Evolutionary conservation across 2,888 invertebrate species (phyloP).

Genomic region (Leptogaster cylindrica): DNA sequence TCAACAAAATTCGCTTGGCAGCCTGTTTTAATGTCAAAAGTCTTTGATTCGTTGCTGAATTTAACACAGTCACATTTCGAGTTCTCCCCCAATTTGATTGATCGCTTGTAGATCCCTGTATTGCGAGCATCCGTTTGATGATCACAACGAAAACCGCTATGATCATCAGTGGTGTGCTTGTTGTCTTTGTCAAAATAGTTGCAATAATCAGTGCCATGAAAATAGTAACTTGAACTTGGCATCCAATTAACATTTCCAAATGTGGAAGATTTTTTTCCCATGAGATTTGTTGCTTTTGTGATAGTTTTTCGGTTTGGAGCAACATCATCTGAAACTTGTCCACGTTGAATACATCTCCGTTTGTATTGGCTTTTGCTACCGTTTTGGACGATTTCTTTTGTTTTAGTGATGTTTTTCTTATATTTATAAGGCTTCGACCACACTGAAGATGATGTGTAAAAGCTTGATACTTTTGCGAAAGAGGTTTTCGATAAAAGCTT

Average conservation of each 20-base stretch:
- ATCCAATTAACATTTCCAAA: neutral
- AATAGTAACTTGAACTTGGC: neutral
- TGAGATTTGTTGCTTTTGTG: neutral
- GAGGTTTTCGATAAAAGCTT: neutral
- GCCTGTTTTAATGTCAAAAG: constrained; percentile 12
- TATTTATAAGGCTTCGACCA: too few relatives aligned
- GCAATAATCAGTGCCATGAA: neutral
- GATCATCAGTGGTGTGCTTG: constrained; percentile 1
- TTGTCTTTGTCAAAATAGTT: constrained; percentile 10
- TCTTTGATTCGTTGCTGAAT: constrained; percentile 25
- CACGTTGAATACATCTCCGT: neutral
- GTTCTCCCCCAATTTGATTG: constrained; percentile 12
- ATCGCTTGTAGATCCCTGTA: constrained; percentile 46
- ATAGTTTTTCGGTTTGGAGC: neutral
- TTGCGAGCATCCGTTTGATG: constrained; percentile 40
- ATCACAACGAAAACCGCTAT: constrained; percentile 40
- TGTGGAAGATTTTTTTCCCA: neutral
- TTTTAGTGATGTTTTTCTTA: too few relatives aligned
- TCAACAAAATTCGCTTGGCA: constrained; percentile 40
- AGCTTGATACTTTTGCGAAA: neutral
- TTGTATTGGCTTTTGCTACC: neutral
- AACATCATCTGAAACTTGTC: constrained; percentile 1
- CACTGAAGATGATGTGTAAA: neutral
- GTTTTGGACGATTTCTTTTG: neutral
- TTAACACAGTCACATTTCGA: neutral